Conservation (phyloP, 30 jellyfish, hydroid and myxozoan genomes). For the Sanderia malayensis region DNA sequence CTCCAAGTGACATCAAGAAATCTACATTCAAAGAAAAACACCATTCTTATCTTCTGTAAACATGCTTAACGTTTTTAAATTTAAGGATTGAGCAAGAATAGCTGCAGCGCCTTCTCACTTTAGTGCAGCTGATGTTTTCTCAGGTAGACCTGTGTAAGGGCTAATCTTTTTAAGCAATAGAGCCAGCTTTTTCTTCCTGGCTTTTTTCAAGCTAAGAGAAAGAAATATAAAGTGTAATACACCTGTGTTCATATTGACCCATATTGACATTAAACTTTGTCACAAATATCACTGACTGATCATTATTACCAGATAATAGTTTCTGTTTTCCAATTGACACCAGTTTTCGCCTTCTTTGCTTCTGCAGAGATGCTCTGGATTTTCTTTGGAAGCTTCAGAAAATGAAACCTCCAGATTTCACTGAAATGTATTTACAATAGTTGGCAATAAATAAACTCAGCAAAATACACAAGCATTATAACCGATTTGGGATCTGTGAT, state of each 20-base stretch:
- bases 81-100: no score
- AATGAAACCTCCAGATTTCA: slow-evolving; percentile 31
- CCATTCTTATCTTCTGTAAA: no score
- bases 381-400: slow-evolving; percentile 15
- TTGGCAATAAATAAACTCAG: no score
- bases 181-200: slow-evolving; percentile 4
- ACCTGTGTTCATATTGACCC: no score
- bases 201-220: slow-evolving; percentile 24
- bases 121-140: slow-evolving; percentile 21
- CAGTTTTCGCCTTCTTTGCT: slow-evolving; percentile 35
- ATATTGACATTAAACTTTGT: no score
- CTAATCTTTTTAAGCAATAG: slow-evolving; percentile 26
- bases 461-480: background rate
- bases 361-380: slow-evolving; percentile 28
- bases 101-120: background rate
- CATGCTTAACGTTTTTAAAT: no score
- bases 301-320: slow-evolving; percentile 24
- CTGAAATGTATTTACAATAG: no score
- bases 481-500: background rate
- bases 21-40: no score
- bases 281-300: no score
- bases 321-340: slow-evolving; percentile 26
- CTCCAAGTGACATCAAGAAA: slow-evolving; percentile 39
- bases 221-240: no score
- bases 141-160: slow-evolving; percentile 39